Base-by-base conservation (phyloP, 53 echinoderm and acorn worm species). In the Apostichopus leukothele region DNA sequence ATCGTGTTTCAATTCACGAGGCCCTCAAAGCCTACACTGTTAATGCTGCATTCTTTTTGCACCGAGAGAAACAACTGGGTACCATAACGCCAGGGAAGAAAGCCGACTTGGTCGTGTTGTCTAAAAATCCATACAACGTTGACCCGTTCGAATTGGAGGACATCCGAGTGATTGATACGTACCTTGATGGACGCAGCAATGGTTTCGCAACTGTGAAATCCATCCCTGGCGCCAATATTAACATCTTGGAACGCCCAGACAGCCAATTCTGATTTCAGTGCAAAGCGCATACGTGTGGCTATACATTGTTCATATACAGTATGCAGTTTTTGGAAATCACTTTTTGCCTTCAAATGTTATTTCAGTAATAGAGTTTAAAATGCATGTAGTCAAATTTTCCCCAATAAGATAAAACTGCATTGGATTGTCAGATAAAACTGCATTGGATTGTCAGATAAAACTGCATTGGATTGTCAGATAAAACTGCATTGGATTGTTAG, bases 21-120 rank as follows among this genome's bases (percentile, higher is more conserved):
- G 92, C 90, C 12, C 87, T 92, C 27, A 92, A 92, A 78, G 81
- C 90, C 52, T 90, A 92, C 91, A 91, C 91, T 16, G 75, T 89
- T 39, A 89, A 91, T 88, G 89, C 88, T 53, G 91, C 91, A 12
- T 90, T 87, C 87, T 88, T 87, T 23, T 88, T 92, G 2, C 92
- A 92, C 76, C 0, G 87, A 20, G 92, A 92, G 9, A 18, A 92
- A 7, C 51, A 90, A 5, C 51, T 92, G 5, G 92, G 92, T 7
- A 88, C 84, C 67, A 90, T 92, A 81, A 90, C 86, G 4, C 86
- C 76, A 1, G 92, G 92, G 54, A 92, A 89, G 76, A 92, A 86
- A 73, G 92, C 92, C 8, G 92, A 92, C 71, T 83, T 87, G 1
- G 74, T 75, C 6, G 75, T 87, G 66, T 10, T 85, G 39, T 85